phyloP scores from a whole-genome alignment of 2,888 invertebrate genomes.

The Chloromyia formosa region DNA sequence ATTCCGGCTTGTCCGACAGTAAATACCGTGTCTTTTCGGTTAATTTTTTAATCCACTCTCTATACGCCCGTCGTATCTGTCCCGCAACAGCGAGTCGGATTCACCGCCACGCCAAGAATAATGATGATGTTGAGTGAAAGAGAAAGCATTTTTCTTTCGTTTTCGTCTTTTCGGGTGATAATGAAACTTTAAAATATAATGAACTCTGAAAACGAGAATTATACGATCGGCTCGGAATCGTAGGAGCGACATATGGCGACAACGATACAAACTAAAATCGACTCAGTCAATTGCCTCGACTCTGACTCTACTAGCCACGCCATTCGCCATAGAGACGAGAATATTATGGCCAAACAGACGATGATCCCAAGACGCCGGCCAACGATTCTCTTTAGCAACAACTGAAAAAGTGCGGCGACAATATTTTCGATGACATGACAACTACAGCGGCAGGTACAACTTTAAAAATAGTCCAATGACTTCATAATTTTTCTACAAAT shows the following conservation, averaged over 20 bases:
- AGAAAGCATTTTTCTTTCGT: slow-evolving; percentile 7
- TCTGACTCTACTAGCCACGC: no score
- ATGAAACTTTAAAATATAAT: no score
- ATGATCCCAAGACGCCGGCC: no score
- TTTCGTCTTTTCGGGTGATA: no score
- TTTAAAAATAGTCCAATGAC: slow-evolving; percentile 50
- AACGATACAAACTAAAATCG: slow-evolving; percentile 36
- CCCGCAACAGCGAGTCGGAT: not conserved
- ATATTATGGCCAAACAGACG: no score
- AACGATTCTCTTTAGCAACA: no score
- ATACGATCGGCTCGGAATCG: not conserved
- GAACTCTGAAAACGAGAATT: no score
- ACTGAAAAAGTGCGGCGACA: not conserved
- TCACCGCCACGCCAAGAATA: not conserved
- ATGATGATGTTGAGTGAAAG: slow-evolving; percentile 12
- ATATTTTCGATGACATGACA: slow-evolving; percentile 18
- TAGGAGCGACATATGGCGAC: slow-evolving; percentile 22
- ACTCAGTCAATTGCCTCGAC: slow-evolving; percentile 34
- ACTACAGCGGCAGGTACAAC: slow-evolving; percentile 28
- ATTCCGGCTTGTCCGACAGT: slow-evolving; percentile 17
- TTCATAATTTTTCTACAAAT: slow-evolving; percentile 47
- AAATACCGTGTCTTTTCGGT: slow-evolving; percentile 8
- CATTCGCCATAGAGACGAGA: no score
- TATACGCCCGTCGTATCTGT: no score
- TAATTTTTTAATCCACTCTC: slow-evolving; percentile 18